phyloP scores from a whole-genome alignment of 2,113 vertebrate genomes.

The Oenanthe melanoleuca region DNA sequence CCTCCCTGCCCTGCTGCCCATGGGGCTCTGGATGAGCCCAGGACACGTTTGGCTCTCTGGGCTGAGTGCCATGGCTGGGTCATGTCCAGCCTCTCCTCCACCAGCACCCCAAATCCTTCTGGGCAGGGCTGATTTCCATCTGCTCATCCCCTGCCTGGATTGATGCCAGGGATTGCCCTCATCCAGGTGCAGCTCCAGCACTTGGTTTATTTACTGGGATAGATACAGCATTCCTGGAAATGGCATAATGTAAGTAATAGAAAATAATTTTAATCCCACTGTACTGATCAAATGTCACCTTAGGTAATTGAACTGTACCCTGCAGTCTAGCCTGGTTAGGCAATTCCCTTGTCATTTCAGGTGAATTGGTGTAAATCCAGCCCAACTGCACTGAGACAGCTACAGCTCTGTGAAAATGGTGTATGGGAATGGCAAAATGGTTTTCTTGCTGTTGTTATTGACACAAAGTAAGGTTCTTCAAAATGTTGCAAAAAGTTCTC shows the following conservation, averaged over 20 bases:
- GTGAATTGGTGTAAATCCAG: neutral
- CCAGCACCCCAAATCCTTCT: neutral
- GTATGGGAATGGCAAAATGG: neutral
- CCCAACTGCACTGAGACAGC: neutral
- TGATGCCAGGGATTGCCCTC: rapidly evolving
- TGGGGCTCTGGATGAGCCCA: neutral
- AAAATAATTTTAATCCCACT: neutral
- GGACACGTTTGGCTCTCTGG: neutral
- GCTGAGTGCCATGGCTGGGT: neutral
- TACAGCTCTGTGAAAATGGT: neutral
- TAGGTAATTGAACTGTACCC: neutral
- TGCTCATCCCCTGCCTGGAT: neutral
- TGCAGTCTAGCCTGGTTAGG: neutral
- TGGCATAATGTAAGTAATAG: neutral
- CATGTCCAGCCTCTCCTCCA: neutral
- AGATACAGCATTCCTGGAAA: rapidly evolving
- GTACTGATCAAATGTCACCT: neutral
- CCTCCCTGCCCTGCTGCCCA: neutral
- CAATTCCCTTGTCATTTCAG: neutral
- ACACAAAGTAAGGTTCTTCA: neutral
- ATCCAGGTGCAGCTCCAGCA: neutral
- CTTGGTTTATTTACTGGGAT: neutral
- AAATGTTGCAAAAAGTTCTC: neutral
- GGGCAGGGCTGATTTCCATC: neutral
- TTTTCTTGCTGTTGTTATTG: neutral